phyloP scores from a whole-genome alignment of 2,797 vertebrate species.

The Xenopus petersii region DNA sequence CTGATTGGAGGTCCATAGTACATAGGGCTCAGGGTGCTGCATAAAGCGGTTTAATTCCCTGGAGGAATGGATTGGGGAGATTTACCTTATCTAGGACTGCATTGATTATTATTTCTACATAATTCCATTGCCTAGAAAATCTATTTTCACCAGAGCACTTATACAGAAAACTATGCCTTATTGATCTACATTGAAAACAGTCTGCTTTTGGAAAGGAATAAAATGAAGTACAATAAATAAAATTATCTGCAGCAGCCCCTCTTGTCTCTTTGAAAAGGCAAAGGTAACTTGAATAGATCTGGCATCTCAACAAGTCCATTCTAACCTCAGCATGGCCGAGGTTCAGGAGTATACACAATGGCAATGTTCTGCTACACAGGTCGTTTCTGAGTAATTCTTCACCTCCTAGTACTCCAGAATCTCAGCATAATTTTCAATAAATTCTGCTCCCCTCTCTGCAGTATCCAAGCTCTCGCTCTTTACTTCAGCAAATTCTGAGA shows the following conservation, averaged over 20 bases:
- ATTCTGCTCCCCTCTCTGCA: conserved; percentile 51
- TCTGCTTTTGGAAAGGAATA: conserved; percentile 2
- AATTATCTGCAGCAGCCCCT: conserved; percentile 9
- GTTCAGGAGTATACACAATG: conserved; percentile 52
- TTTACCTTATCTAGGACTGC: too few relatives aligned
- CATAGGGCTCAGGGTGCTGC: too few relatives aligned
- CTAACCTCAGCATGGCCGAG: conserved; percentile 52
- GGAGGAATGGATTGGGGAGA: too few relatives aligned
- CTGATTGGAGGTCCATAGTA: too few relatives aligned
- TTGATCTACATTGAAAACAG: too few relatives aligned
- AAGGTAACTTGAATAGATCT: conserved; percentile 34
- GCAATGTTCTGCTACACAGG: conserved; percentile 36
- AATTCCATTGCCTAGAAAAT: too few relatives aligned
- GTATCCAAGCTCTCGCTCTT: conserved; percentile 52
- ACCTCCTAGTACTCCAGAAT: conserved; percentile 51
- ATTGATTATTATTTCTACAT: too few relatives aligned
- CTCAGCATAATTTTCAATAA: conserved; percentile 56
- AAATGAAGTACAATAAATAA: conserved; percentile 20
- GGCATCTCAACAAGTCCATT: conserved; percentile 44
- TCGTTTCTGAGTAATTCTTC: conserved; percentile 48
- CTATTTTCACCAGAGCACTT: too few relatives aligned
- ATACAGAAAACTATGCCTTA: too few relatives aligned
- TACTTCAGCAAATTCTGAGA: conserved; percentile 57
- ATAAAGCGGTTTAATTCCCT: too few relatives aligned
- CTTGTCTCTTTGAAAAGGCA: conserved; percentile 8